Evolutionary conservation across 2,113 vertebrate genomes (phyloP), one percentile per base, ranked within the genome.

Genomic region (zebrafish (Danio rerio)): DNA sequence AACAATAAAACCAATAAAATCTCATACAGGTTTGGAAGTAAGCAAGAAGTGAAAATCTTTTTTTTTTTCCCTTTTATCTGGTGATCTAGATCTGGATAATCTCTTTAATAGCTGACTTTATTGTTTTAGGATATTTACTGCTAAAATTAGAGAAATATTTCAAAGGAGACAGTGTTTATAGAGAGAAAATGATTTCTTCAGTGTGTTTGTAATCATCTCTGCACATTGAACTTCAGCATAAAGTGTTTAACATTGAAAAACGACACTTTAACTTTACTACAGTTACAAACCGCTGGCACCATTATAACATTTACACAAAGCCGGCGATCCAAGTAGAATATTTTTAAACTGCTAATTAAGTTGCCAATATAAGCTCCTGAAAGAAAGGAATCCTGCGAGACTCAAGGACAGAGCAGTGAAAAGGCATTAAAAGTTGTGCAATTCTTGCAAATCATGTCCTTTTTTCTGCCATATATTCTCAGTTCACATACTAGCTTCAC

Each of bases 241-340:
- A 59, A 45, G 31, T 45, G 10, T 59, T 43, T 58, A 74, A 12
- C 40, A 45, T 43, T 4, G 0, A 58, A 5, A n/a, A 45, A 20
- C 11, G 5, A 55, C 21, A 75, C 40, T n/a, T 18, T 9, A 58
- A 16, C 40, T 74, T 74, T 61, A 61, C 59, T 21, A n/a, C 40
- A 20, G 16, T 66, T 18, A 42, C 20, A 50, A 20, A 50, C 6
- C 20, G 7, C 63, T 52, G 81, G 49, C 56, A 16, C 7, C 6
- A 50, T 58, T 81, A 56, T 50, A 81, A 40, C 21, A 40, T 72
- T 71, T 65, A 21, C 50, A 80, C 59, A 11, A 31, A 66, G 43
- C 49, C 45, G 7, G 13, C 59, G 8, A 59, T 68, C 56, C 45
- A 73, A 84, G 53, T 12, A 74, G 61, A 50, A 80, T 13, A 50